phyloP scores from a whole-genome alignment of 2,888 invertebrate genomes.

The Napeogenes inachia region DNA sequence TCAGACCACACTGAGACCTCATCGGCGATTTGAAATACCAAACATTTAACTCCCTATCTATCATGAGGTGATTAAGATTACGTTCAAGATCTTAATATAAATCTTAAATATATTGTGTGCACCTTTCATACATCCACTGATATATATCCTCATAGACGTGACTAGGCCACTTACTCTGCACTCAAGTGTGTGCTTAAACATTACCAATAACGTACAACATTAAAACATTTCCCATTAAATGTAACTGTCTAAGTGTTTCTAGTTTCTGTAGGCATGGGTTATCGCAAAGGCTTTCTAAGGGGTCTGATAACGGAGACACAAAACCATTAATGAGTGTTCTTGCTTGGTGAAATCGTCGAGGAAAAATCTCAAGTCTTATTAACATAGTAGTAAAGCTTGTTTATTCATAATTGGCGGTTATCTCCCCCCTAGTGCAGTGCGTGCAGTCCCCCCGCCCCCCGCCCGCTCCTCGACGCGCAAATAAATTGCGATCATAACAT shows the following conservation, averaged over 20 bases:
- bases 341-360: conserved; percentile 67
- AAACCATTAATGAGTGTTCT: conserved; percentile 68
- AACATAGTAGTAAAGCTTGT: conserved; percentile 73
- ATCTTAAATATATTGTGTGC: too few species aligned
- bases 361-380: conserved; percentile 73
- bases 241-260: conserved; percentile 31
- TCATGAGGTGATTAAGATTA: background rate
- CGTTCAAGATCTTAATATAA: background rate
- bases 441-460: conserved; percentile 50
- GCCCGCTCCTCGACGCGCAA: conserved; percentile 45
- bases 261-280: conserved; percentile 39
- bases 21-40: conserved; percentile 12
- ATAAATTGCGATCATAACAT: conserved; percentile 67
- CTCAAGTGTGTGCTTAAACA: too few species aligned
- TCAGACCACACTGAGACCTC: conserved; percentile 37
- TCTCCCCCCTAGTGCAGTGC: conserved; percentile 55
- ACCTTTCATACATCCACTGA: too few species aligned
- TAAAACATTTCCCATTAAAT: conserved; percentile 19
- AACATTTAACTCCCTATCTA: conserved; percentile 10
- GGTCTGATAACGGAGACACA: conserved; percentile 60
- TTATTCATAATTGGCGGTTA: conserved; percentile 73
- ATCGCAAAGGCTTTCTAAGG: conserved; percentile 55
- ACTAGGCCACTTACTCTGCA: too few species aligned
- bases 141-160: conserved; percentile 18
- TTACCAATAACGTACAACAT: conserved; percentile 16